Conservation (phyloP, 1,140 invertebrate species). For the Trichonephila clavipes region DNA sequence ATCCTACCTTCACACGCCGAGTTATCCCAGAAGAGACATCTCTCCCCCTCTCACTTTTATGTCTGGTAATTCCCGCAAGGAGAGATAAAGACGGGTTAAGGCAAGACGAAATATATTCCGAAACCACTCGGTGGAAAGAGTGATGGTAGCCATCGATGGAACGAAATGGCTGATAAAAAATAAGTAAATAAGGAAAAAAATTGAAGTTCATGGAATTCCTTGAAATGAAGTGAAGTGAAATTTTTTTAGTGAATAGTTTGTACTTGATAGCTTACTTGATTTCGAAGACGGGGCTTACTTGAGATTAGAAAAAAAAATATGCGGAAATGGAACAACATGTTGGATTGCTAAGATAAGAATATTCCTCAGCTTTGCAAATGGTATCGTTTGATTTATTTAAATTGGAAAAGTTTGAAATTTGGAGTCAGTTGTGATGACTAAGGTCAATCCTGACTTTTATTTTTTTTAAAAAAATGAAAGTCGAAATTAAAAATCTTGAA, state of each 20-base stretch:
- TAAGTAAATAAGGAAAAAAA: background rate
- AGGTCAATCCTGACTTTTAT: too few relatives aligned
- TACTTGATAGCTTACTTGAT: too few relatives aligned
- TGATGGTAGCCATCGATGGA: background rate
- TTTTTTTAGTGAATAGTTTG: background rate
- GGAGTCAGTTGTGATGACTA: too few relatives aligned
- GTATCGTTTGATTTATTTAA: too few relatives aligned
- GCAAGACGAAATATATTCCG: slow-evolving; percentile 23
- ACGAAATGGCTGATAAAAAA: slow-evolving; percentile 18
- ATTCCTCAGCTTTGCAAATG: too few relatives aligned
- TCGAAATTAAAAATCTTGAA: too few relatives aligned
- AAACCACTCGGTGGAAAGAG: background rate
- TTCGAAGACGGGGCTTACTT: too few relatives aligned
- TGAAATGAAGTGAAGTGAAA: background rate
- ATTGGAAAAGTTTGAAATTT: too few relatives aligned
- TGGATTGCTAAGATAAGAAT: too few relatives aligned
- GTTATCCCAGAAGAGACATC: slow-evolving; percentile 32
- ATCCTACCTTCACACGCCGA: background rate
- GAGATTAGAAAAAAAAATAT: background rate
- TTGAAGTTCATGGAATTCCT: background rate
- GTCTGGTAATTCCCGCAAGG: slow-evolving; percentile 54
- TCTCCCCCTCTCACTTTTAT: slow-evolving; percentile 11
- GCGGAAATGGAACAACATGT: too few relatives aligned
- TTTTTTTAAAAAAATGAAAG: too few relatives aligned
- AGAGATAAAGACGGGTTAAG: slow-evolving; percentile 26